phyloP scores from a whole-genome alignment of 2,888 invertebrate species.

The Hartigia nigra region DNA sequence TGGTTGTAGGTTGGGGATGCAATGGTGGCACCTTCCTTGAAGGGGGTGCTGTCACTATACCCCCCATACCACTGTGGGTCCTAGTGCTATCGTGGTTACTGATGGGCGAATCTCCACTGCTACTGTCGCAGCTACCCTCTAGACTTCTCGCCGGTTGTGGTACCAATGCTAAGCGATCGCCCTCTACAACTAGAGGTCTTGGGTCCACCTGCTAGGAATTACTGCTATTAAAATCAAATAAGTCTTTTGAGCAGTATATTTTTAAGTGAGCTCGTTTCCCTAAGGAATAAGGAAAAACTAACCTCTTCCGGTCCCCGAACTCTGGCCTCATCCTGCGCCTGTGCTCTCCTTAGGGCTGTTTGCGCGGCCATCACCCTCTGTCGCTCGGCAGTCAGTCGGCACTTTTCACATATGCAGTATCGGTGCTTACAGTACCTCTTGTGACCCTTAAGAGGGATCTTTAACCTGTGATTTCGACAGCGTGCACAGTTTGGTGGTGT shows the following conservation, averaged over 20 bases:
- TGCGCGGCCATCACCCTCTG: slow-evolving; percentile 91
- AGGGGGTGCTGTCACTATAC: slow-evolving; percentile 58
- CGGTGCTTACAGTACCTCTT: slow-evolving; percentile 91
- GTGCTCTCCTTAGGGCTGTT: slow-evolving; percentile 85
- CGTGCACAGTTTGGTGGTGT: slow-evolving; percentile 93
- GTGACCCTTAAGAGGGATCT: slow-evolving; percentile 90
- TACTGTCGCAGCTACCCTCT: slow-evolving; percentile 71
- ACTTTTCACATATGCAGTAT: slow-evolving; percentile 87
- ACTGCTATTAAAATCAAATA: neutral
- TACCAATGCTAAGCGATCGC: slow-evolving; percentile 35
- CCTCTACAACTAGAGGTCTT: slow-evolving; percentile 34
- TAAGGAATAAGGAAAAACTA: slow-evolving; percentile 40
- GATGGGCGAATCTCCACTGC: slow-evolving; percentile 71
- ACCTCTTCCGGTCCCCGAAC: slow-evolving; percentile 42
- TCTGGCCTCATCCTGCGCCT: slow-evolving; percentile 83
- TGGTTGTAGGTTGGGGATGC: slow-evolving; percentile 65
- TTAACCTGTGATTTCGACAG: slow-evolving; percentile 91
- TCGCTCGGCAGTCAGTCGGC: slow-evolving; percentile 85
- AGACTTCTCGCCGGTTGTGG: slow-evolving; percentile 41
- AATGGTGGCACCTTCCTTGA: slow-evolving; percentile 65
- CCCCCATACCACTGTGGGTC: slow-evolving; percentile 54
- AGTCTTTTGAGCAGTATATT: neutral
- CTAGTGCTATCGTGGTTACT: slow-evolving; percentile 63
- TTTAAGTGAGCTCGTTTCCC: slow-evolving; percentile 10
- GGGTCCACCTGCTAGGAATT: slow-evolving; percentile 48